Base-by-base conservation (phyloP, 2,113 vertebrate species). In the Pavo muticus region DNA sequence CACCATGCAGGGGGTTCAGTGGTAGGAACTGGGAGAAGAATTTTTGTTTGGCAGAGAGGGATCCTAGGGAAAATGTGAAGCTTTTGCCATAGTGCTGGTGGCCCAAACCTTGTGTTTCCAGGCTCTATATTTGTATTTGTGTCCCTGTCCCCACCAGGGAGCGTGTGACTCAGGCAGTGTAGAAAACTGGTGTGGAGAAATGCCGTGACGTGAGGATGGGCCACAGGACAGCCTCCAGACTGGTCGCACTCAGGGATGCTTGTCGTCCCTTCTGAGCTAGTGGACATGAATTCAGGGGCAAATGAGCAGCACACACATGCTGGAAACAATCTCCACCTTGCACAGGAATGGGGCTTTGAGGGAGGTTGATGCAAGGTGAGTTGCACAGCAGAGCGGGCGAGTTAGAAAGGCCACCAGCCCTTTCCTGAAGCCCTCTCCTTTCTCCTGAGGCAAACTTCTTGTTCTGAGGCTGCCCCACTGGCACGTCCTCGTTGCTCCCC, bases 191-290 rank as follows among this genome's bases (percentile, higher is more conserved):
- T 0, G 0, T 15, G 7, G 19, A 20, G 65, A 19, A 37, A 47
- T 0, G 0, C 25, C 0, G 0, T 60, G 65, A 61, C 27, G 13
- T 2, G 2, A 42, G 15, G 11, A n/a, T 54, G 30, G 13, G 40
- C 64, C 47, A 10, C 48, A 47, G 37, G 24, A 39, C 52, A 2
- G 20, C 48, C 63, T n/a, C 68, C 0, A 4, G 47, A 14, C 23
- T 7, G 14, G 23, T 35, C 59, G 24, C 35, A 15, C 59, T 61
- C 14, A 37, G 35, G 35, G 59, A 61, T 61, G 59, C 59, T 35
- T 25, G 21, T 61, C 23, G 59, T 23, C n/a, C 35, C 21, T 54
- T 54, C 52, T 54, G 52, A 54, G 52, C 44, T 54, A 29, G 4
- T 19, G 17, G 25, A 39, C 75, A 52, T 47, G 8, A 63, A 73